Evolutionary conservation across 2,797 vertebrate species (phyloP), one percentile per base, ranked within the genome.

Genomic region (Sardinella longiceps): DNA sequence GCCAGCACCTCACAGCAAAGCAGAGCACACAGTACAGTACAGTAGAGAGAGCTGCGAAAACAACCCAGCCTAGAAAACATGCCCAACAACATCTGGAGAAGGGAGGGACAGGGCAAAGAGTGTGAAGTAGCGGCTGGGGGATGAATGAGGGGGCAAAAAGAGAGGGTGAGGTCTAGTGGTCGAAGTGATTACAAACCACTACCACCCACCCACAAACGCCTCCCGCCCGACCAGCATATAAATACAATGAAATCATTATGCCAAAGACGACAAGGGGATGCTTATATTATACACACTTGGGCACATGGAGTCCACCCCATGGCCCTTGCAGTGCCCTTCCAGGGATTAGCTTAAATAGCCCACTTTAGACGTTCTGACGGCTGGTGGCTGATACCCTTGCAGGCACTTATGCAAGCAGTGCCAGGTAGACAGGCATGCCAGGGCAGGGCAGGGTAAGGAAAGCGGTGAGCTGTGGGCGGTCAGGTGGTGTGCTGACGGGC

Each of bases 171-270:
- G 37, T 70, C 30, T 15, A 70, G 12, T 37, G 63, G 63, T 70
- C 14, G 63, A 15, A 30, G 70, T 43, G 33, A 77, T 77, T 39
- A 43, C 66, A 74, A 37, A 66, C 66, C 66, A 70, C 66, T 37
- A 33, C 7, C 25, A 37, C 30, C 70, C 30, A 39, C 70, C 70
- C n/a, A n/a, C n/a, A n/a, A n/a, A 77, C 37, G 15, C 70, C 70
- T 33, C 6, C 70, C 33, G 37, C 66, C 70, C 70, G 7, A 43
- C 37, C 37, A 77, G 66, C 30, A 14, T 3, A 43, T 4, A 7
- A 1, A 48, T 43, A 77, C 70, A 77, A 77, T 23, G 70, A 77
- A 43, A 77, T 77, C 33, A 77, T 77, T 77, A 39, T 77, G 33
- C 37, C 70, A 39, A 11, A 43, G 18, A 77, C 56, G 6, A 25